A percentile compares a stretch with the other conserved stretches of the same genome.
Conservation (phyloP, 2,113 vertebrate species). For the Phocoena phocoena region DNA sequence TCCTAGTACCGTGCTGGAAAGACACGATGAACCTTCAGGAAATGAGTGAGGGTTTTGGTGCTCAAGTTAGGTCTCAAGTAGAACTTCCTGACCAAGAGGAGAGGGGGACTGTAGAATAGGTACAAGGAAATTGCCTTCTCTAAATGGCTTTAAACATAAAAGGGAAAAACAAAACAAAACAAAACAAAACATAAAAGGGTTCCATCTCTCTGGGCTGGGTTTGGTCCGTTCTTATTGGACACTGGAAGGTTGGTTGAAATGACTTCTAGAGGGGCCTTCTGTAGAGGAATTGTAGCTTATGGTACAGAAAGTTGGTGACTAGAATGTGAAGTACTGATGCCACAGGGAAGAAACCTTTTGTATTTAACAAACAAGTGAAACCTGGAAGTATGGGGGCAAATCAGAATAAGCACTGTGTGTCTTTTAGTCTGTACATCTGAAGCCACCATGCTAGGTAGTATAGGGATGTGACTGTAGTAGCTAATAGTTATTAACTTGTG, state of each 20-base stretch:
- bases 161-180: neutral
- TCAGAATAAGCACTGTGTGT: neutral
- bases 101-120: neutral
- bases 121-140: neutral
- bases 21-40: neutral
- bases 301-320: neutral
- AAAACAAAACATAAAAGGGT: neutral
- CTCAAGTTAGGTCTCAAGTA: neutral
- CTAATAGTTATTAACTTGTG: neutral
- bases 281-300: neutral
- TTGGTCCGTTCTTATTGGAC: neutral
- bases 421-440: neutral
- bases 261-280: neutral
- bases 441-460: neutral
- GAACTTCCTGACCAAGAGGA: neutral
- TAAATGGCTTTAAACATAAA: neutral
- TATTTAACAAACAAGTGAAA: neutral
- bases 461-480: neutral
- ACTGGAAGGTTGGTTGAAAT: neutral
- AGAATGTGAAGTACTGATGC: neutral
- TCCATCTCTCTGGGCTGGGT: neutral
- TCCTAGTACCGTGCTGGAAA: neutral
- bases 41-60: neutral
- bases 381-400: neutral
- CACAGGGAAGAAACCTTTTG: neutral